These are phyloP conservation scores for Felis chaus DNA, from an alignment of 2,113 vertebrate genomes.

Conservation along the genomic window DNA sequence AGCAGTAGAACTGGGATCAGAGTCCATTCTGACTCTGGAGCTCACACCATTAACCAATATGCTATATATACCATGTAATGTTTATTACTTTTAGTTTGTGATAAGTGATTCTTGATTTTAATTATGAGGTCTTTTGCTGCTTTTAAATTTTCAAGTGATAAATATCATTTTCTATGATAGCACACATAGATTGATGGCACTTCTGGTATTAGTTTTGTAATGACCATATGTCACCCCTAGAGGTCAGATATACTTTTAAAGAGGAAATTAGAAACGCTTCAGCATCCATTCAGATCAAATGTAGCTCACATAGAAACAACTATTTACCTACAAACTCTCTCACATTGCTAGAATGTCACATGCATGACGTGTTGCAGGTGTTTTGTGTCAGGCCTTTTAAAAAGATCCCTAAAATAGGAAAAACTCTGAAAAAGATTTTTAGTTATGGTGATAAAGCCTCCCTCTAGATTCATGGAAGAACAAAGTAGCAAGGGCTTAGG, in stretches of 20 bases:
- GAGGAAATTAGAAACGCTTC: constrained; percentile 52
- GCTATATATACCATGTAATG: not conserved
- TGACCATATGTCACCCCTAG: constrained; percentile 46
- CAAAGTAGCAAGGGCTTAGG: not conserved
- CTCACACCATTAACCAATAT: not conserved
- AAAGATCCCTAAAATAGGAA: constrained; percentile 6
- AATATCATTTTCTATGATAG: constrained; percentile 11
- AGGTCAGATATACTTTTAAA: constrained; percentile 59
- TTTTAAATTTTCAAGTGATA: constrained; percentile 41
- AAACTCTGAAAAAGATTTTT: not conserved
- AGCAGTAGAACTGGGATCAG: not conserved
- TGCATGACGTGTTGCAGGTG: not conserved
- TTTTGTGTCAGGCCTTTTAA: not conserved
- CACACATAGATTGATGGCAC: not conserved
- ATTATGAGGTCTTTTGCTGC: not conserved
- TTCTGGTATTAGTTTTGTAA: constrained; percentile 34
- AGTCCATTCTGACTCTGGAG: not conserved
- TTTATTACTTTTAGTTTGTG: not conserved
- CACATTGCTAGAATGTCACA: constrained; percentile 26
- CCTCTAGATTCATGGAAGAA: not conserved
- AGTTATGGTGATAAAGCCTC: not conserved
- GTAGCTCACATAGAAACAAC: not conserved
- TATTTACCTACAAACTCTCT: constrained; percentile 17
- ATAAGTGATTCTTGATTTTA: constrained; percentile 46
- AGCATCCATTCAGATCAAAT: constrained; percentile 24